phyloP scores from a whole-genome alignment of 2,888 invertebrate species.

The Leptothorax acervorum region DNA sequence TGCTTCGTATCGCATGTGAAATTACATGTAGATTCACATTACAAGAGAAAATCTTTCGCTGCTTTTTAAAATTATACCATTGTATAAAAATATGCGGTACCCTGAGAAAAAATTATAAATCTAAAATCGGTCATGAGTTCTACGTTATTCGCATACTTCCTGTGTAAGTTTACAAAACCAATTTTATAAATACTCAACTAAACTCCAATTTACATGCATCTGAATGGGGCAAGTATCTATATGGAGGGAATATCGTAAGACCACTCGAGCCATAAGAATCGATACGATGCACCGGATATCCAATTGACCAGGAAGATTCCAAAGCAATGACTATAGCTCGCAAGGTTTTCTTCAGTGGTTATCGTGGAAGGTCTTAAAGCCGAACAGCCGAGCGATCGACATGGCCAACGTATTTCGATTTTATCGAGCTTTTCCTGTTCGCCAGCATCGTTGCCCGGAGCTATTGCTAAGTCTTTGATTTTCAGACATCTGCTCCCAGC shows the following conservation, averaged over 20 bases:
- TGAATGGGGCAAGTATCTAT: conserved; percentile 22
- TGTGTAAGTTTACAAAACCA: background rate
- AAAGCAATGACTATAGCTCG: conserved; percentile 59
- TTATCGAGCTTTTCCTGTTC: conserved; percentile 63
- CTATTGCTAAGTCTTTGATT: conserved; percentile 61
- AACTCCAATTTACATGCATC: conserved; percentile 36
- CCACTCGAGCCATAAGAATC: conserved; percentile 56
- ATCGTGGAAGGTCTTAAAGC: conserved; percentile 63
- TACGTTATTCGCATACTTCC: background rate
- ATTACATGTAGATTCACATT: background rate
- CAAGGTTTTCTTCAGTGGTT: conserved; percentile 57
- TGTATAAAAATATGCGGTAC: background rate
- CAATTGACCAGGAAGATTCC: conserved; percentile 62
- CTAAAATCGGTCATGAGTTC: background rate
- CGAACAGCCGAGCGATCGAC: conserved; percentile 60
- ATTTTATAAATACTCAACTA: conserved; percentile 29
- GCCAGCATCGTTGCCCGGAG: conserved; percentile 33
- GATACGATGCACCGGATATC: conserved; percentile 60
- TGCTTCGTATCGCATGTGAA: background rate
- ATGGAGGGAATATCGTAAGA: conserved; percentile 39
- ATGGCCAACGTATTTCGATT: conserved; percentile 62
- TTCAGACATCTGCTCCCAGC: conserved; percentile 54
- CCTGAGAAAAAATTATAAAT: background rate
- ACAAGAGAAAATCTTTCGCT: background rate
- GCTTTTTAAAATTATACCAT: conserved; percentile 6